A percentile compares a stretch with the other conserved stretches of the same genome.
Evolutionary conservation across 2,113 vertebrate species (phyloP).

Genomic region (Recurvirostra avosetta): DNA sequence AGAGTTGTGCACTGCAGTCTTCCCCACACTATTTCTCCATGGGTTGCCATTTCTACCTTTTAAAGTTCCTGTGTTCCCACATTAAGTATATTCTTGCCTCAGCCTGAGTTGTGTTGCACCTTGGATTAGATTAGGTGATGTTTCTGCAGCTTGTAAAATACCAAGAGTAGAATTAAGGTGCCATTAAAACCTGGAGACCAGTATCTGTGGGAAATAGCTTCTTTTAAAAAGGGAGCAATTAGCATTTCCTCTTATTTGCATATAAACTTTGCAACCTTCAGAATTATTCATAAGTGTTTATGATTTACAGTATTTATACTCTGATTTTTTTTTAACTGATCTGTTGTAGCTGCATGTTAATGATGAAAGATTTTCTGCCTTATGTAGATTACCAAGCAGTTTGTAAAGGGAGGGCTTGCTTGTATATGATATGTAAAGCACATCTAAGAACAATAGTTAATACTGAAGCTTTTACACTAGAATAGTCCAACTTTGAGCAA

Average conservation of each 20-base stretch:
- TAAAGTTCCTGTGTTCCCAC: background rate
- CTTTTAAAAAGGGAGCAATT: constrained; percentile 4
- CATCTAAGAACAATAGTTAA: background rate
- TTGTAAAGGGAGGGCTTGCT: background rate
- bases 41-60: background rate
- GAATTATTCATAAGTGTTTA: constrained; percentile 36
- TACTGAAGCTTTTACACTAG: background rate
- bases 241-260: constrained; percentile 37
- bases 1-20: background rate
- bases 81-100: background rate
- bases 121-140: constrained; percentile 40
- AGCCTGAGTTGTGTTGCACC: background rate
- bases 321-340: constrained; percentile 9
- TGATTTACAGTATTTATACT: background rate
- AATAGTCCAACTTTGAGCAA: background rate
- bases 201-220: constrained; percentile 8
- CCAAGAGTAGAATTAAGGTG: constrained; percentile 43
- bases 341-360: background rate
- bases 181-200: background rate
- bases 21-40: background rate
- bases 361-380: background rate
- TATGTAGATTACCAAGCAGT: background rate
- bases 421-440: background rate
- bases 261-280: constrained; percentile 19
- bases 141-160: constrained; percentile 6